Evolutionary conservation across 2,888 invertebrate genomes (phyloP), one percentile per base, ranked within the genome.

Genomic region (Blera fallax): DNA sequence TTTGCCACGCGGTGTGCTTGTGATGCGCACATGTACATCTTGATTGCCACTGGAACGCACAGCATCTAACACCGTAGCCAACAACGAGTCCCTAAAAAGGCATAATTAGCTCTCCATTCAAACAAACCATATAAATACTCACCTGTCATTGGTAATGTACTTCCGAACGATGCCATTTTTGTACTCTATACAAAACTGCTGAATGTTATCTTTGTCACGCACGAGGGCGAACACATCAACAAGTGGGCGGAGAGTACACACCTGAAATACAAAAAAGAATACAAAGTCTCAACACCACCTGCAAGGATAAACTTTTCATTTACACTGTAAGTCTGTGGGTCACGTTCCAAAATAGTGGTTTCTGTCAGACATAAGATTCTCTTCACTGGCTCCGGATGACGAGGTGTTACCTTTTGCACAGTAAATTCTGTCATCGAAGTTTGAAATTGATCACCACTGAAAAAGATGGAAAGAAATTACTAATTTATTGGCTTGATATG

Each of bases 341-440:
- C 99, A 88, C 99, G 94, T 93, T 99, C 99, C 62, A 99, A 93
- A 64, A 99, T 93, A 91, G 99, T 99, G 0, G 97, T 96, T 92
- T 99, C 99, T 0, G 98, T 98, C 18, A 99, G 94, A 90, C 99
- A 99, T 32, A 99, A 94, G 0, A 97, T 96, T 74, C 99, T 94
- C 87, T 97, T 94, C 88, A 97, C 96, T 0, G 97, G 96, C 89
- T 98, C 98, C 89, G 95, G 94, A 91, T 97, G 96, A 27, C 98
- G 94, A 0, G 94, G 93, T 16, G 96, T 96, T 88, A 96, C 94
- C 93, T 99, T 99, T 91, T 99, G 97, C 3, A 99, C 98, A 83
- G 95, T 95, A 92, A 99, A 99, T 93, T 99, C 99, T 14, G 97
- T 97, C 83, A 99, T 95, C 0, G 99, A 99, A 2, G 99, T 99